phyloP scores from a whole-genome alignment of 2,113 vertebrate species.

The Seriola quinqueradiata region DNA sequence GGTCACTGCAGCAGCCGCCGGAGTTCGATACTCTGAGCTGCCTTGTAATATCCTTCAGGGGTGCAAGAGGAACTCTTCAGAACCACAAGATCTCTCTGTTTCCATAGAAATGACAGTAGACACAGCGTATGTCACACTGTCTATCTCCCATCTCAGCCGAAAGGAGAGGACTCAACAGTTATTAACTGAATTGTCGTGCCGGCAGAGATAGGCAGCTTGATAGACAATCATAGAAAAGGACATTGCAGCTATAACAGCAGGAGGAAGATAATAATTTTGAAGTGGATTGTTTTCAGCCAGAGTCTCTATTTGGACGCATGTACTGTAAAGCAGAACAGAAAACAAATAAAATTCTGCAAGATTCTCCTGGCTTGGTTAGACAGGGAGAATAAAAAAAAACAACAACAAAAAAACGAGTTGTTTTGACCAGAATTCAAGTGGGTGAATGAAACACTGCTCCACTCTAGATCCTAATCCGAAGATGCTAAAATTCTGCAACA shows the following conservation, averaged over 20 bases:
- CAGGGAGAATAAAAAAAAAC: not conserved
- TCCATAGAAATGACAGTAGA: constrained; percentile 74
- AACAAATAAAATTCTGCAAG: constrained; percentile 61
- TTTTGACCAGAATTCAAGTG: constrained; percentile 59
- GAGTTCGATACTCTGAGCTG: constrained; percentile 54
- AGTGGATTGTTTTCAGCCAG: constrained; percentile 76
- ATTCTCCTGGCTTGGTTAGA: constrained; percentile 59
- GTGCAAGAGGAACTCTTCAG: constrained; percentile 53
- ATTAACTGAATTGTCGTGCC: constrained; percentile 71
- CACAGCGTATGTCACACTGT: constrained; percentile 61
- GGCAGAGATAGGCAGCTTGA: constrained; percentile 72
- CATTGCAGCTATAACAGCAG: constrained; percentile 74
- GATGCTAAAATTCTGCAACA: constrained; percentile 45
- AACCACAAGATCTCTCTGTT: constrained; percentile 62
- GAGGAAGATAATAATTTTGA: constrained; percentile 76
- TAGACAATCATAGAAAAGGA: constrained; percentile 74
- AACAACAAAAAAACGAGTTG: not conserved
- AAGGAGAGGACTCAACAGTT: constrained; percentile 66
- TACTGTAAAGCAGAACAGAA: constrained; percentile 58
- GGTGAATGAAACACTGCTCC: constrained; percentile 56
- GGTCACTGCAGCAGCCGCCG: constrained; percentile 47
- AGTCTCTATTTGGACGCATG: constrained; percentile 58
- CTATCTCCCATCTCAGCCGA: constrained; percentile 63
- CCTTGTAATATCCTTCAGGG: constrained; percentile 64
- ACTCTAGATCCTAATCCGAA: constrained; percentile 57